phyloP scores from a whole-genome alignment of 2,113 vertebrate genomes.

The Oncorhynchus gorbuscha region DNA sequence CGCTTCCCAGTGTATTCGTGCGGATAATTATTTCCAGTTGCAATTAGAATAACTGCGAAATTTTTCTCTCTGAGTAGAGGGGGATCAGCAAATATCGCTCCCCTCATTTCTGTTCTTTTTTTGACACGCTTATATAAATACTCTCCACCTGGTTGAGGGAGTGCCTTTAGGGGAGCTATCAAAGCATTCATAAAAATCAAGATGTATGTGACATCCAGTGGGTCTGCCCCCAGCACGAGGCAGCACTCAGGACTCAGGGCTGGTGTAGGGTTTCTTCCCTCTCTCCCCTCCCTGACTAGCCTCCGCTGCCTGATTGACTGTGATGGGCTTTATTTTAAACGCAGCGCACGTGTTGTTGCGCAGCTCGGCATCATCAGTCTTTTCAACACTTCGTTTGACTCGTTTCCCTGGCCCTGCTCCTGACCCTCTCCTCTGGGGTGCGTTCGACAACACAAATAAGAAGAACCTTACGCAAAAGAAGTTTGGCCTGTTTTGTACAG shows the following conservation, averaged over 20 bases:
- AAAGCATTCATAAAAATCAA: constrained; percentile 77
- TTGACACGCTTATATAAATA: constrained; percentile 71
- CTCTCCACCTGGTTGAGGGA: constrained; percentile 71
- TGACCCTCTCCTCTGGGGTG: constrained; percentile 42
- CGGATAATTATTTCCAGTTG: constrained; percentile 77
- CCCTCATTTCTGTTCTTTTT: constrained; percentile 54
- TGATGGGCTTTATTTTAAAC: constrained; percentile 67
- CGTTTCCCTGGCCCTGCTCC: constrained; percentile 32
- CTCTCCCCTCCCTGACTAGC: constrained; percentile 55
- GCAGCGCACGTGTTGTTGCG: constrained; percentile 68
- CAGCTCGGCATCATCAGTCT: constrained; percentile 53
- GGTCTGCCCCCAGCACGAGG: constrained; percentile 59
- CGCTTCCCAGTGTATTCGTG: constrained; percentile 54
- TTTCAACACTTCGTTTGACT: constrained; percentile 50
- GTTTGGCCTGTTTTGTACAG: constrained; percentile 23
- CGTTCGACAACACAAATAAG: constrained; percentile 41
- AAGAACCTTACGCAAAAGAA: constrained; percentile 38
- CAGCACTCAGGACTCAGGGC: constrained; percentile 43
- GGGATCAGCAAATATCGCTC: constrained; percentile 55
- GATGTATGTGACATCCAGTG: constrained; percentile 73
- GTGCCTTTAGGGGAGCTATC: constrained; percentile 71
- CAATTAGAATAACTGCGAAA: constrained; percentile 64
- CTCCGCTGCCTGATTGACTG: constrained; percentile 70
- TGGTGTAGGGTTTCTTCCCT: constrained; percentile 62
- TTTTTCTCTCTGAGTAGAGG: constrained; percentile 50